Percentiles rank a stretch among this genome's conserved stretches.
Evolutionary conservation across 2,888 invertebrate species (phyloP).

Genomic region (Sclerodermus sp.): DNA sequence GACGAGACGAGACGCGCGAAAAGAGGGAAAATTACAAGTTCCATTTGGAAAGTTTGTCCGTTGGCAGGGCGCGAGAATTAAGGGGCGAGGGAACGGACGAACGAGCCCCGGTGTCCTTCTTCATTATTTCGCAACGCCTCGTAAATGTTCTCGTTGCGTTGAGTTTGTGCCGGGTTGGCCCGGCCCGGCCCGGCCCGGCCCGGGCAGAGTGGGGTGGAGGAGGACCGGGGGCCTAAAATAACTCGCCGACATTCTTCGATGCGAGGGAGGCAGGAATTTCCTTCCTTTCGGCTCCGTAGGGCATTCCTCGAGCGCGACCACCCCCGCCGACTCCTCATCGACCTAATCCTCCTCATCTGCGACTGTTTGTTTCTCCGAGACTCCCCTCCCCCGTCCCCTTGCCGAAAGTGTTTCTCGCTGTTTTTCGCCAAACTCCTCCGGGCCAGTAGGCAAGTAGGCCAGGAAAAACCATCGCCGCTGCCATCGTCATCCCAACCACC

Average conservation of each 20-base stretch:
- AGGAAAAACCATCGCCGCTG: no score
- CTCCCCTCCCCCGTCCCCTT: no score
- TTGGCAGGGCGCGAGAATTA: not conserved
- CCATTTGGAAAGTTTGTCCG: no score
- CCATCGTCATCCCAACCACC: no score
- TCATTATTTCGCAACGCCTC: conserved; percentile 43
- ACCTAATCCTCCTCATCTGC: no score
- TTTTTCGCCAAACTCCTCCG: no score
- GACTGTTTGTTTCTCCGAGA: no score
- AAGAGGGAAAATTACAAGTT: conserved; percentile 1
- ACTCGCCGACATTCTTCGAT: conserved; percentile 40
- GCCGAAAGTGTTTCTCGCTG: no score
- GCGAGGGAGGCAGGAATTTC: conserved; percentile 3
- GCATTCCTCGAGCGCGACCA: no score
- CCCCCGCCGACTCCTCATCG: no score
- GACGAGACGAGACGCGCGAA: not conserved
- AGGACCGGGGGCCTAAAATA: conserved; percentile 42
- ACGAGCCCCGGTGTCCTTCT: conserved; percentile 27
- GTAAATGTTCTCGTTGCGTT: conserved; percentile 28
- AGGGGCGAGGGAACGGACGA: conserved; percentile 6
- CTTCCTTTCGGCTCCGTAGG: no score
- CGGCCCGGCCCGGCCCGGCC: conserved; percentile 8
- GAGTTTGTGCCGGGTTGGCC: conserved; percentile 9
- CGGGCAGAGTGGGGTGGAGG: conserved; percentile 14
- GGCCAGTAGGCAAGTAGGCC: no score